A percentile compares a stretch with the other conserved stretches of the same genome.
These are phyloP conservation scores for Leiothrix lutea DNA, from an alignment of 2,113 vertebrate species.

Conservation along the genomic window DNA sequence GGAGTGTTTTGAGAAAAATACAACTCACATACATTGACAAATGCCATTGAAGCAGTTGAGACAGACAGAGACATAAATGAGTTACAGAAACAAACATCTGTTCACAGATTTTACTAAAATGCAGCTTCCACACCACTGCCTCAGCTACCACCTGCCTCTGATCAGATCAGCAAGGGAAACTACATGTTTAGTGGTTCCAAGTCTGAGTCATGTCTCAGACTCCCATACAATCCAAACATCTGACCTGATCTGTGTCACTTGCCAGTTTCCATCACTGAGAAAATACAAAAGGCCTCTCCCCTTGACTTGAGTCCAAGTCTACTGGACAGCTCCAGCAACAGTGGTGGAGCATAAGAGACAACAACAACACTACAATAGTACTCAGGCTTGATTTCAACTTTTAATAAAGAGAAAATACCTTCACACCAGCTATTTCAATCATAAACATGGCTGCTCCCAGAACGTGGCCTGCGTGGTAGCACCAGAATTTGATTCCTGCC, in stretches of 20 bases:
- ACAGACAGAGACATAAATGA: background rate
- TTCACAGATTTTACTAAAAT: background rate
- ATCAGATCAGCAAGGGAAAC: background rate
- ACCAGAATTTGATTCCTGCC: constrained; percentile 98
- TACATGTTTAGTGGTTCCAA: background rate
- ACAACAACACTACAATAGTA: background rate
- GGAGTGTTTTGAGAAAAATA: background rate
- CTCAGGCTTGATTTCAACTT: background rate
- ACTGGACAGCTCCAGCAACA: background rate
- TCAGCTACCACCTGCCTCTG: background rate
- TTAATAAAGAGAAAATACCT: constrained; percentile 74
- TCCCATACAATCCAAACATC: background rate
- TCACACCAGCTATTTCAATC: constrained; percentile 98
- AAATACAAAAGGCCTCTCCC: background rate
- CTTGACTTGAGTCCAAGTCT: background rate
- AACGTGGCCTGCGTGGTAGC: constrained; percentile 95
- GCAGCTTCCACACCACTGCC: background rate
- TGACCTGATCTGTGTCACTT: background rate
- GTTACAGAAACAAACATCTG: background rate
- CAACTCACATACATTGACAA: background rate
- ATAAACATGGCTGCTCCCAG: constrained; percentile 98
- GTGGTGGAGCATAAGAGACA: background rate
- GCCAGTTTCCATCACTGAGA: background rate
- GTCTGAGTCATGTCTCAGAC: background rate
- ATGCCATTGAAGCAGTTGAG: no score